Evolutionary conservation across 30 jellyfish, hydroid and myxozoan species (phyloP), one percentile per base, ranked within the genome.

Genomic region (Rhopilema esculentum): DNA sequence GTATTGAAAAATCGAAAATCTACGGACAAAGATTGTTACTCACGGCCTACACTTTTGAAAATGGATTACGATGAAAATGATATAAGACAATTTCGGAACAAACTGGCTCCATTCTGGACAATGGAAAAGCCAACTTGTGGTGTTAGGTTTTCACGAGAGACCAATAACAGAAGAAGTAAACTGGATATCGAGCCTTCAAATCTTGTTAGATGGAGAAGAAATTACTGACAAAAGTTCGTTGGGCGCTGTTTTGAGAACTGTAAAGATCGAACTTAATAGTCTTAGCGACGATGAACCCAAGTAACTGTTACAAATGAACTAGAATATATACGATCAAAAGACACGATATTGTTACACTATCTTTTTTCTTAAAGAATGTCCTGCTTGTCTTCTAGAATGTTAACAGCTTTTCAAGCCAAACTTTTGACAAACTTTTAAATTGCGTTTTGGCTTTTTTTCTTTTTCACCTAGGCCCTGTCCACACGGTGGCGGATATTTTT

Each of bases 81-180:
- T 52, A 30, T 66, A 1, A 48, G 69, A 31, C 85, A 69, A 57
- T 78, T 69, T 27, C 90, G 97, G 22, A 94, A 94, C 74, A 94
- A 85, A 69, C 69, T 94, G n/a, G 99, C 97, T 17, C 99, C 99
- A 27, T 94, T 94, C 72, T 83, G 94, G 82, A 84, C 97, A 19
- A 81, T 84, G 85, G 96, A 91, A 23, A 94, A 94, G 79, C 97
- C 99, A 27, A 94, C 97, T 17, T 94, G 99, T 66, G 99, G 99
- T 7, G 95, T 94, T 49, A 67, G 90, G 31, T 94, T 94, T 62
- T 94, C 99, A 4, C 57, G 94, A 20, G 91, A 77, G 16, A 94
- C 99, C 22, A 94, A 89, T 74, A 79, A 94, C 89, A 75, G 83
- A 52, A 94, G 84, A 51, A 75, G 79, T 69, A 94, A 94, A 51